These are phyloP conservation scores for Prosapia bicincta DNA, from an alignment of 2,888 invertebrate species.

Conservation along the genomic window DNA sequence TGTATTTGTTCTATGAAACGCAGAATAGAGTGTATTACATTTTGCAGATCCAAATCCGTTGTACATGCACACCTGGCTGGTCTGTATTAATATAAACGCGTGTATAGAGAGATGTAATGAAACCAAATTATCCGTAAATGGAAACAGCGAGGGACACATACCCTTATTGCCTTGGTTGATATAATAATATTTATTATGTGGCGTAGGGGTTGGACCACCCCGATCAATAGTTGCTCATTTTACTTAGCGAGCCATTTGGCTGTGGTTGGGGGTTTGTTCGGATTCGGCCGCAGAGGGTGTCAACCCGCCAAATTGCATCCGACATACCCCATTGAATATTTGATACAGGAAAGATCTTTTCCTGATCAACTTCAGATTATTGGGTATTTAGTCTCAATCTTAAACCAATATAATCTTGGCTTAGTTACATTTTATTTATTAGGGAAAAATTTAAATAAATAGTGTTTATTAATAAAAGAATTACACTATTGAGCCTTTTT, in stretches of 20 bases:
- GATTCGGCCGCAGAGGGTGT: background rate
- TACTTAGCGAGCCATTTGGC: background rate
- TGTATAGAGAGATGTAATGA: background rate
- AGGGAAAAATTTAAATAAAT: no score
- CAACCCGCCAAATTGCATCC: background rate
- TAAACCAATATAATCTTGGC: no score
- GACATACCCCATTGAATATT: slow-evolving; percentile 2
- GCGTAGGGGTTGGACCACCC: background rate
- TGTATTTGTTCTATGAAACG: no score
- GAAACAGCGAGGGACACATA: background rate
- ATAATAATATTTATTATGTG: slow-evolving; percentile 2
- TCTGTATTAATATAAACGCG: background rate
- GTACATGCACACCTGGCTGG: background rate
- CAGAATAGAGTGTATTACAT: no score
- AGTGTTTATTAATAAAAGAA: no score
- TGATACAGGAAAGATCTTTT: background rate
- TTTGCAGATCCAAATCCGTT: no score
- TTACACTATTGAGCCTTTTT: no score
- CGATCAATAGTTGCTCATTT: slow-evolving; percentile 2
- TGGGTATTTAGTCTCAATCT: no score
- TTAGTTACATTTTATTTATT: no score
- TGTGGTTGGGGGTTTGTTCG: background rate
- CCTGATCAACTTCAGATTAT: background rate
- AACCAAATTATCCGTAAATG: background rate
- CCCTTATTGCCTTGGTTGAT: background rate